These are phyloP conservation scores for Hypena proboscidalis DNA, from an alignment of 2,888 invertebrate genomes.

Conservation along the genomic window DNA sequence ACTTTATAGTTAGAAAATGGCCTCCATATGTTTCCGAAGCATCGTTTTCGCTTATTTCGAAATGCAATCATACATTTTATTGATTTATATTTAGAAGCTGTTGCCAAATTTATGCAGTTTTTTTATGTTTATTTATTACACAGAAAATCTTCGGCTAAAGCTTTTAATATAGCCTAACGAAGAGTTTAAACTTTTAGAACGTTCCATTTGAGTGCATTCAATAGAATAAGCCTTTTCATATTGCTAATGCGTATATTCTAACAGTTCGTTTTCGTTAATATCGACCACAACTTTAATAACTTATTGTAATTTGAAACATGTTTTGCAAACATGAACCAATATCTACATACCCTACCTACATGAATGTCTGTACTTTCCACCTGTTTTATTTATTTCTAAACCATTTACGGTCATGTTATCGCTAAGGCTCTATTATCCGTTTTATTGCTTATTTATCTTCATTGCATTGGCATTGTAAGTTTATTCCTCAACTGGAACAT, in stretches of 20 bases:
- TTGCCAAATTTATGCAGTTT: background rate
- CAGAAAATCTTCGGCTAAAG: too few species aligned
- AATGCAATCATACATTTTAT: slow-evolving; percentile 6
- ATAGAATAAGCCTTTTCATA: too few species aligned
- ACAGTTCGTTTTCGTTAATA: too few species aligned
- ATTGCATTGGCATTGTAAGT: slow-evolving; percentile 19
- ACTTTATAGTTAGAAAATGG: slow-evolving; percentile 36
- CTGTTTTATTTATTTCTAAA: background rate
- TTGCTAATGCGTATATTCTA: background rate
- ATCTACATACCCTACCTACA: too few species aligned
- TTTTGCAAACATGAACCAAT: too few species aligned
- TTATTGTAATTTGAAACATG: too few species aligned
- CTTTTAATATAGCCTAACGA: too few species aligned
- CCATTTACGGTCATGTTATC: slow-evolving; percentile 1
- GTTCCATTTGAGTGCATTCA: too few species aligned
- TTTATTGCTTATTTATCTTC: slow-evolving; percentile 16
- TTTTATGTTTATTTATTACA: too few species aligned
- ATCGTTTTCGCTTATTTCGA: slow-evolving; percentile 20
- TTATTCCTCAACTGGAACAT: slow-evolving; percentile 2
- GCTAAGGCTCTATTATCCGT: slow-evolving; percentile 8
- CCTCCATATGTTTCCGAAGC: slow-evolving; percentile 16
- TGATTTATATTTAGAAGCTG: slow-evolving; percentile 1
- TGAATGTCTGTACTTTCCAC: background rate
- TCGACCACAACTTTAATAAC: too few species aligned
- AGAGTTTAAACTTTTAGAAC: too few species aligned